Conservation (phyloP, 2,113 vertebrate genomes). For the Leucoraja erinaceus region DNA sequence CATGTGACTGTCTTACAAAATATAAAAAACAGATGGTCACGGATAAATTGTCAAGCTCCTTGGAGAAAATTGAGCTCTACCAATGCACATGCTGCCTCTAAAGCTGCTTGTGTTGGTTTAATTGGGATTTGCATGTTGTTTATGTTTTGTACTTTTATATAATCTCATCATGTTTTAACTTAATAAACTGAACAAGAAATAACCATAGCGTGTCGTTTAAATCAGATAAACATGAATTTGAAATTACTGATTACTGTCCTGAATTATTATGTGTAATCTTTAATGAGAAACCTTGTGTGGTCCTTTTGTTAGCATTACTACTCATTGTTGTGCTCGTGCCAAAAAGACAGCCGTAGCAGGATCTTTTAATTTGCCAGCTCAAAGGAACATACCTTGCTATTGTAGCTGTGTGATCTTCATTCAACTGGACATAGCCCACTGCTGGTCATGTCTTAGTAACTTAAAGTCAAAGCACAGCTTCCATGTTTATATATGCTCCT, state of each 20-base stretch:
- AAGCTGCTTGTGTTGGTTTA: not conserved
- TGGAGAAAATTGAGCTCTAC: not conserved
- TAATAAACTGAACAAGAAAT: not conserved
- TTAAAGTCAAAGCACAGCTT: not conserved
- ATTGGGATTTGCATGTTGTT: constrained; percentile 4
- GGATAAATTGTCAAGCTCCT: not conserved
- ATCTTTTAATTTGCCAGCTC: not conserved
- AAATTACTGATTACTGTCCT: not conserved
- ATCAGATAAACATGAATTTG: not conserved
- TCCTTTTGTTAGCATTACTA: not conserved
- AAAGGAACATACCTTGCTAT: not conserved
- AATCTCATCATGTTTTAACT: not conserved
- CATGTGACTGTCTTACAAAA: not conserved
- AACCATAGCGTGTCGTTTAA: not conserved
- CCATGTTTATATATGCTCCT: not conserved
- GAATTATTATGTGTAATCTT: not conserved
- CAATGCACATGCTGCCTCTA: not conserved
- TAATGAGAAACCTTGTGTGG: no score
- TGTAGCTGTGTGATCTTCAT: not conserved
- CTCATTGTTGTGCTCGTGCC: not conserved
- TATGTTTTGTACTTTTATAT: not conserved
- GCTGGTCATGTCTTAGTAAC: not conserved
- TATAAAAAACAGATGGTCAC: not conserved
- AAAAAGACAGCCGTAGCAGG: not conserved
- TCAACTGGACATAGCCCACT: not conserved